Percentiles rank a stretch among this genome's conserved stretches.
Evolutionary conservation across 2,113 vertebrate genomes (phyloP).

Genomic region (Brachypodius melanocephalos): DNA sequence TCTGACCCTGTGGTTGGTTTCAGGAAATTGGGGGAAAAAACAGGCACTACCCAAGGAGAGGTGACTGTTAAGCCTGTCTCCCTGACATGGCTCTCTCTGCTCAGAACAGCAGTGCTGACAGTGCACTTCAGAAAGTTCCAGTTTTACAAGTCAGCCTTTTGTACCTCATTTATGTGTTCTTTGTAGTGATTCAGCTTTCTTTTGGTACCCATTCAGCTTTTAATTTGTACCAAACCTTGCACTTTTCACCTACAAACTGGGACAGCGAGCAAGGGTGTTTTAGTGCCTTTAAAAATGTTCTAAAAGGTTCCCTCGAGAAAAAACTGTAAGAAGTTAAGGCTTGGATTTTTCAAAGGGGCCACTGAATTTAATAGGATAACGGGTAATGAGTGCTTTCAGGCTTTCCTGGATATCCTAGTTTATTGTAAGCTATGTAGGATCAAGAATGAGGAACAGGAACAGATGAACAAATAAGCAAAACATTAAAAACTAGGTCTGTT

Average conservation of each 20-base stretch:
- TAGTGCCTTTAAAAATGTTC: not conserved
- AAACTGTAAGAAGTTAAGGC: not conserved
- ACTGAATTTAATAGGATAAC: conserved; percentile 9
- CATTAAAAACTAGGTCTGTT: not conserved
- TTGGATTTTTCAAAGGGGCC: not conserved
- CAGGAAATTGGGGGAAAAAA: not conserved
- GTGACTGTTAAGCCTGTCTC: not conserved
- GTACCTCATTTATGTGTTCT: not conserved
- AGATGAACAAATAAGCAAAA: not conserved
- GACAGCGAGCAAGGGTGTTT: not conserved
- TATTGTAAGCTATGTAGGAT: not conserved
- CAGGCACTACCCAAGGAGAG: not conserved
- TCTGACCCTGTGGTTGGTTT: not conserved
- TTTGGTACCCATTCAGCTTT: not conserved
- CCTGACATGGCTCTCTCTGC: not conserved
- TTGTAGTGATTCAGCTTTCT: not conserved
- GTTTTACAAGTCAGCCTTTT: not conserved
- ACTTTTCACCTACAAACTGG: not conserved
- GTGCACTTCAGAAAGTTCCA: not conserved
- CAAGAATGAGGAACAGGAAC: not conserved
- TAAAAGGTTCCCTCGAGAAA: not conserved
- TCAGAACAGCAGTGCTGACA: not conserved
- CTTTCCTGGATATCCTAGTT: not conserved
- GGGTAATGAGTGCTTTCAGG: not conserved
- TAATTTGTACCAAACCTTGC: not conserved